Base-by-base conservation (phyloP, 2,888 invertebrate species). In the Agrotis clavis region DNA sequence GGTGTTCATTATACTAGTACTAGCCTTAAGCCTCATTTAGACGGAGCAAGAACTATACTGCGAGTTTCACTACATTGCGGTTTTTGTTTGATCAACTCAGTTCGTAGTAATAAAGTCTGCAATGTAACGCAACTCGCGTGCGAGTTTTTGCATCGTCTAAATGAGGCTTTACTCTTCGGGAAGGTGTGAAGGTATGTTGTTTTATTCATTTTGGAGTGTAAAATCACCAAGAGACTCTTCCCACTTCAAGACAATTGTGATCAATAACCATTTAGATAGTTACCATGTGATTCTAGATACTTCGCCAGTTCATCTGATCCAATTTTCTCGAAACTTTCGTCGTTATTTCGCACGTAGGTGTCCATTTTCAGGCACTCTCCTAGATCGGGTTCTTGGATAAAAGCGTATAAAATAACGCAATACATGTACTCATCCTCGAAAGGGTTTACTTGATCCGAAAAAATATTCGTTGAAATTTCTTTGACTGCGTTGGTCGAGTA, bases 301-400 rank as follows among this genome's bases (percentile, higher is more conserved):
- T 62, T 69, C 61, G 19, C 19, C 50, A 41, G 56, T 48, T 61
- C n/a, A 54, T 41, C 18, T 41, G 35, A 69, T 77, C 19, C 62
- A 62, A 77, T 77, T 41, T 57, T 35, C n/a, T 51, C 25, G 25
- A 77, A 77, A 70, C 41, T 63, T 62, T 30, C 30, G 25, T 21
- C 51, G 54, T 9, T 51, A 50, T 54, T 48, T 41, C 25, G 13
- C n/a, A 19, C 47, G 25, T 41, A 30, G 62, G 77, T 77, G 62
- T 70, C 51, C 51, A 71, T 62, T 75, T 75, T 45, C 62, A 70
- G 57, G 21, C 48, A 63, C 57, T 77, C 48, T 53, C 16, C 41
- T 48, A 48, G 57, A 71, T 59, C 57, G 62, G 62, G 2, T 45
- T 63, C 30, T 13, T 2, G 48, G 61, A 74, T 69, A 47, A 16